These are phyloP conservation scores for Lonchura striata DNA, from an alignment of 2,113 vertebrate genomes.

Conservation along the genomic window DNA sequence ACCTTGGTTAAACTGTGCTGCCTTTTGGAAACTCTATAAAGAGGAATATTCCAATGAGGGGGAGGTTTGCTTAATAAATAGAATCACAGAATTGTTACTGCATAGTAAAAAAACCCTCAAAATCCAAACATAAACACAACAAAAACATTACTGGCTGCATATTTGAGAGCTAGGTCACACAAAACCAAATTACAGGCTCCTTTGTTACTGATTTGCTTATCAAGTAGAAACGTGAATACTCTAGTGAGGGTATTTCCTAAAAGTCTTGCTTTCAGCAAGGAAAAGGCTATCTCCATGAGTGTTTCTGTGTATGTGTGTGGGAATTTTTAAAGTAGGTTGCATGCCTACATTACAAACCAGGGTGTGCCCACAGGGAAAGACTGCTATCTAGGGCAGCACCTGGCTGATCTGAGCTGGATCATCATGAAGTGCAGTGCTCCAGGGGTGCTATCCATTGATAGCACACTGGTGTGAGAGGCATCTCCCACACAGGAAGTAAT, in stretches of 20 bases:
- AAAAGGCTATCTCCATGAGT: not conserved
- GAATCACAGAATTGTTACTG: not conserved
- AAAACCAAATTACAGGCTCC: not conserved
- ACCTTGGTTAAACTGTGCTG: not conserved
- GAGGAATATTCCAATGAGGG: not conserved
- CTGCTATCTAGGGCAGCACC: constrained; percentile 48
- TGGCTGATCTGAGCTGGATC: not conserved
- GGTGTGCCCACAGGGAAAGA: constrained; percentile 6
- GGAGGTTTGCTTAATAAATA: not conserved
- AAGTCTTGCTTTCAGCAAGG: not conserved
- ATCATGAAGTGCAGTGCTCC: not conserved
- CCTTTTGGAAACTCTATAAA: not conserved
- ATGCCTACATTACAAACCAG: not conserved
- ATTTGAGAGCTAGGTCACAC: not conserved
- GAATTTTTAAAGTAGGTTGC: constrained; percentile 49
- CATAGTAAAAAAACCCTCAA: not conserved
- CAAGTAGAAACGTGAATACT: not conserved
- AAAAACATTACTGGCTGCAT: not conserved
- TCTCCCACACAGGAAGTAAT: not conserved
- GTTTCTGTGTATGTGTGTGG: not conserved
- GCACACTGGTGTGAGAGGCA: not conserved
- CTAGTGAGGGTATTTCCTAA: not conserved
- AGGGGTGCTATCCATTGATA: not conserved
- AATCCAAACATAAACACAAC: not conserved
- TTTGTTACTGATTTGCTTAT: not conserved